A percentile compares a stretch with the other conserved stretches of the same genome.
Evolutionary conservation across 1,140 invertebrate species (phyloP).

Genomic region (Sycophila sp.): DNA sequence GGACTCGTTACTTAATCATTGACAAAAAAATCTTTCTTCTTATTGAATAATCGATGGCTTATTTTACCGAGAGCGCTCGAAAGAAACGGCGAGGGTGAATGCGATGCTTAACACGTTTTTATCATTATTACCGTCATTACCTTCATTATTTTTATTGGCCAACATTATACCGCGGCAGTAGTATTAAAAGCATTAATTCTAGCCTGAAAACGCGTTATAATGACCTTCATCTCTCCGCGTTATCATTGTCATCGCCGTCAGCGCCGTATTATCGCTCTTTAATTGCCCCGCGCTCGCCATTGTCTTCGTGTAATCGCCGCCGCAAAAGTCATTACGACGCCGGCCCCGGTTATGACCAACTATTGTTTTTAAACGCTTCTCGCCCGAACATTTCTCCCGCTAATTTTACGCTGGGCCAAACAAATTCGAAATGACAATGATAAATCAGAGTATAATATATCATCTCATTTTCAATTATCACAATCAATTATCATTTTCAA

Average conservation of each 20-base stretch:
- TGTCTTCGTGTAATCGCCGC: not conserved
- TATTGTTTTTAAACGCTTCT: not conserved
- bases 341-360: not conserved
- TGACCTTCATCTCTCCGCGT: not conserved
- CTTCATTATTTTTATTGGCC: not conserved
- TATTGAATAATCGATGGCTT: too few relatives aligned
- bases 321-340: not conserved
- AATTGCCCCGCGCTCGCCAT: not conserved
- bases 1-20: too few relatives aligned
- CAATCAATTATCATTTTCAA: too few relatives aligned
- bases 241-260: slow-evolving; percentile 13
- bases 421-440: not conserved
- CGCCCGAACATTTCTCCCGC: not conserved
- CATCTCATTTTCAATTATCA: too few relatives aligned
- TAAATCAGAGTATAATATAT: too few relatives aligned
- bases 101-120: not conserved
- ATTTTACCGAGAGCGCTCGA: not conserved
- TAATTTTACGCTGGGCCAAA: not conserved
- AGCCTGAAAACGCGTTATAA: not conserved
- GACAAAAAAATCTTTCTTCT: too few relatives aligned
- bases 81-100: too few relatives aligned
- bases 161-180: not conserved
- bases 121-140: slow-evolving; percentile 3
- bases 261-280: not conserved
- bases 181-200: slow-evolving; percentile 1